These are phyloP conservation scores for Drosophila melanosoma DNA, from an alignment of 2,888 invertebrate genomes.

Conservation along the genomic window DNA sequence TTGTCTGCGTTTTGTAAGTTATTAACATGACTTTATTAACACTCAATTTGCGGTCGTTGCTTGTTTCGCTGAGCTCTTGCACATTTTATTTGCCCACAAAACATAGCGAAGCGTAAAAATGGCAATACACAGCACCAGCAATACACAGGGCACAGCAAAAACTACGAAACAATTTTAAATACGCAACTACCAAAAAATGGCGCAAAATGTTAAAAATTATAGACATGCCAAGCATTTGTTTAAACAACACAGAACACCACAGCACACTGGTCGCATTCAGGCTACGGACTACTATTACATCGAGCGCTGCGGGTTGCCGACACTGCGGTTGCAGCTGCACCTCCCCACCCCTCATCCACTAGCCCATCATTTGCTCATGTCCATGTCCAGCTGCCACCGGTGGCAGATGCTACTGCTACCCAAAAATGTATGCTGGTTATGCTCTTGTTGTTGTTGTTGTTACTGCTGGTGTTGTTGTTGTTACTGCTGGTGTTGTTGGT, in stretches of 20 bases:
- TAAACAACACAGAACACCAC: conserved; percentile 65
- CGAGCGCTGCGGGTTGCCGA: conserved; percentile 36
- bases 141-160: conserved; percentile 23
- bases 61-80: conserved; percentile 48
- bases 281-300: conserved; percentile 37
- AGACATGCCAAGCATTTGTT: conserved; percentile 71
- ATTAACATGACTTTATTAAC: conserved; percentile 81
- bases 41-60: conserved; percentile 78
- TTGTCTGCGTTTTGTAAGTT: conserved; percentile 60
- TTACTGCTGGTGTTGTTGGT: conserved; percentile 7
- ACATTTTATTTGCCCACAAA: conserved; percentile 75
- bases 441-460: not conserved
- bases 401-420: conserved; percentile 14
- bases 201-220: conserved; percentile 66
- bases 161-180: conserved; percentile 57
- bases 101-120: conserved; percentile 56
- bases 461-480: not conserved
- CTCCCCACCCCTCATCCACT: conserved; percentile 1
- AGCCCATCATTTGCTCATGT: not conserved
- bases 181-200: conserved; percentile 48
- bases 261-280: conserved; percentile 54
- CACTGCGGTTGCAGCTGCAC: conserved; percentile 53
- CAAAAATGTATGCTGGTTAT: conserved; percentile 22
- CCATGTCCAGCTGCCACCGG: conserved; percentile 21
- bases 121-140: conserved; percentile 26